Conservation (phyloP, 2,888 invertebrate genomes). For the Leucophenga montana region DNA sequence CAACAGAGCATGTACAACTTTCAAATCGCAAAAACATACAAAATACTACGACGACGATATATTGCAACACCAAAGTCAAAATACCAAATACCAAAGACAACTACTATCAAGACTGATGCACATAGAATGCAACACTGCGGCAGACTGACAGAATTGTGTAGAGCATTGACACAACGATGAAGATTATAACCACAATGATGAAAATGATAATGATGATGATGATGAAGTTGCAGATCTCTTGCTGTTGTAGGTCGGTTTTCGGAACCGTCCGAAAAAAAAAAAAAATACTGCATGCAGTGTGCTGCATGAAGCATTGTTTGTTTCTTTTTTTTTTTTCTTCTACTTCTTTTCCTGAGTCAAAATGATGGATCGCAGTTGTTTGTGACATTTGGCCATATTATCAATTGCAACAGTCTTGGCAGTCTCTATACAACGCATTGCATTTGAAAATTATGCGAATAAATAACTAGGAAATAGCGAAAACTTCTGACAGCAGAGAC, state of each 20-base stretch:
- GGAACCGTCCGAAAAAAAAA: neutral
- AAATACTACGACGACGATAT: conserved; percentile 1
- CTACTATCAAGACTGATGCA: conserved; percentile 21
- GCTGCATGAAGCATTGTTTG: neutral
- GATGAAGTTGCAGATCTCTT: neutral
- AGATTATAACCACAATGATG: neutral
- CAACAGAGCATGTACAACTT: conserved; percentile 21
- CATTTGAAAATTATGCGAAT: conserved; percentile 20
- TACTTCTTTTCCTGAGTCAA: conserved; percentile 4
- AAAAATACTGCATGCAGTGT: neutral
- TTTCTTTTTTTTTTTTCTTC: neutral
- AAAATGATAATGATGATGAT: neutral
- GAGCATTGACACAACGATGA: conserved; percentile 17
- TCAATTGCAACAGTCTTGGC: conserved; percentile 20
- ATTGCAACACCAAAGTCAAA: conserved; percentile 20
- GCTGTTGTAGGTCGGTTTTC: too few species aligned
- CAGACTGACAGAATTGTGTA: conserved; percentile 10
- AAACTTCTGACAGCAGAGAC: neutral
- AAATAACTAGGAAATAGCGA: conserved; percentile 11
- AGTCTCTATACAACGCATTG: neutral
- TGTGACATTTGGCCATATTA: conserved; percentile 48
- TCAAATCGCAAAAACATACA: conserved; percentile 16
- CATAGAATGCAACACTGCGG: conserved; percentile 11
- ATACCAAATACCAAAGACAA: conserved; percentile 19
- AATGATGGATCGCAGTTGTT: conserved; percentile 45